A percentile compares a stretch with the other conserved stretches of the same genome.
These are phyloP conservation scores for Vombatus ursinus DNA, from an alignment of 2,113 vertebrate species.

Conservation along the genomic window DNA sequence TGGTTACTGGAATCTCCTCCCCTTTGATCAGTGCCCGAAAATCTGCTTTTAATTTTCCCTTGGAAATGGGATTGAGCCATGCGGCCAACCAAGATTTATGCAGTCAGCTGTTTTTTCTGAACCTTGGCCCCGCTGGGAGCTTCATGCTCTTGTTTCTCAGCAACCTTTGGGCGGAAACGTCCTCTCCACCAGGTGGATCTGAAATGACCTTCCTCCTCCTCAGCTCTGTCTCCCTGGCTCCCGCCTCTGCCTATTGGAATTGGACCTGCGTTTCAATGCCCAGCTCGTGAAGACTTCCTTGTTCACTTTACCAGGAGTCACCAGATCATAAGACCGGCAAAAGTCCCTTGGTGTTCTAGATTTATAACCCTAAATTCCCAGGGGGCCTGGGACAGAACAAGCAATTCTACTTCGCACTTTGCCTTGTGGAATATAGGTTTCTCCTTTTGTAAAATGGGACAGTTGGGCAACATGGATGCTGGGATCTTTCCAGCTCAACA, in stretches of 20 bases:
- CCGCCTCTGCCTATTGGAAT: neutral
- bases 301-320: neutral
- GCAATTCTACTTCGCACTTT: too few relatives aligned
- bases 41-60: slow-evolving; percentile 78
- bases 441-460: neutral
- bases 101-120: slow-evolving; percentile 73
- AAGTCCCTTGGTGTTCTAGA: neutral
- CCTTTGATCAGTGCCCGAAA: slow-evolving; percentile 65
- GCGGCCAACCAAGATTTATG: slow-evolving; percentile 72
- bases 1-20: slow-evolving; percentile 73
- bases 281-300: neutral
- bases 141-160: slow-evolving; percentile 62
- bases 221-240: rapidly evolving
- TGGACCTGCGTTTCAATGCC: neutral
- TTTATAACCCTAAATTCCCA: neutral
- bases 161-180: slow-evolving; percentile 20
- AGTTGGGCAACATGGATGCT: neutral
- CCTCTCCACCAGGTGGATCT: slow-evolving; percentile 33
- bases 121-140: slow-evolving; percentile 51
- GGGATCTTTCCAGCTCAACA: neutral
- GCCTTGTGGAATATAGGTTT: neutral
- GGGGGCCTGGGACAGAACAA: neutral
- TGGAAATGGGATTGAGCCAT: slow-evolving; percentile 60
- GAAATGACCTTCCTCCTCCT: neutral
- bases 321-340: too few relatives aligned